These are phyloP conservation scores for Ormyrus pomaceus DNA, from an alignment of 2,888 invertebrate genomes.

Conservation along the genomic window DNA sequence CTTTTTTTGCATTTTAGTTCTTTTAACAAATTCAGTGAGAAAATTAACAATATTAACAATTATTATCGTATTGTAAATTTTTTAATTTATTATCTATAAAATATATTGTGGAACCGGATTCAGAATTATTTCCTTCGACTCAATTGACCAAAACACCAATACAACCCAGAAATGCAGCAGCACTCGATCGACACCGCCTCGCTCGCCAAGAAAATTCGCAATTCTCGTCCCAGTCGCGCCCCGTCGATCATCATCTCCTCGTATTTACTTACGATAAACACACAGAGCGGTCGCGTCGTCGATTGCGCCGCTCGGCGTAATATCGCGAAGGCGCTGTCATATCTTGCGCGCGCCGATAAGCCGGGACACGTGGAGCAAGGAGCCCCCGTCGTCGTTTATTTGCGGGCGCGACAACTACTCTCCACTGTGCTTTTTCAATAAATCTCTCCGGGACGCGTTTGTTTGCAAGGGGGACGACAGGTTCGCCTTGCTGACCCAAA, in stretches of 20 bases:
- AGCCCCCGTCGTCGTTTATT: background rate
- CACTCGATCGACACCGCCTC: background rate
- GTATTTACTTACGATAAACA: conserved; percentile 6
- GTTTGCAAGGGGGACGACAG: background rate
- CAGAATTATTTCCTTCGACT: too few species aligned
- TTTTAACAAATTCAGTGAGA: too few species aligned
- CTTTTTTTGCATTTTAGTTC: too few species aligned
- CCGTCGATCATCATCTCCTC: conserved; percentile 29
- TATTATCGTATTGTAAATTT: too few species aligned
- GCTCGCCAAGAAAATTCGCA: background rate
- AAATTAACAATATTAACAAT: too few species aligned
- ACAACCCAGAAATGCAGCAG: background rate
- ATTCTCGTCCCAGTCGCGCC: background rate
- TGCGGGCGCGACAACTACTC: background rate
- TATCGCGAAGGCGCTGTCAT: conserved; percentile 36
- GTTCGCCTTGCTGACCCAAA: conserved; percentile 7
- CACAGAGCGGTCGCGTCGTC: background rate
- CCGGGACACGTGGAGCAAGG: conserved; percentile 29
- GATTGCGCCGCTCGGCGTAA: conserved; percentile 8
- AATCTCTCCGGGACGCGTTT: background rate
- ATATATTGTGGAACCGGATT: too few species aligned
- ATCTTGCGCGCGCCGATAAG: background rate
- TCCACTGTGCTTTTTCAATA: conserved; percentile 6
- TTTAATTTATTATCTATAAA: too few species aligned
- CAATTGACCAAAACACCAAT: too few species aligned